Evolutionary conservation across 2,888 invertebrate species (phyloP).

Genomic region (Nezara viridula): DNA sequence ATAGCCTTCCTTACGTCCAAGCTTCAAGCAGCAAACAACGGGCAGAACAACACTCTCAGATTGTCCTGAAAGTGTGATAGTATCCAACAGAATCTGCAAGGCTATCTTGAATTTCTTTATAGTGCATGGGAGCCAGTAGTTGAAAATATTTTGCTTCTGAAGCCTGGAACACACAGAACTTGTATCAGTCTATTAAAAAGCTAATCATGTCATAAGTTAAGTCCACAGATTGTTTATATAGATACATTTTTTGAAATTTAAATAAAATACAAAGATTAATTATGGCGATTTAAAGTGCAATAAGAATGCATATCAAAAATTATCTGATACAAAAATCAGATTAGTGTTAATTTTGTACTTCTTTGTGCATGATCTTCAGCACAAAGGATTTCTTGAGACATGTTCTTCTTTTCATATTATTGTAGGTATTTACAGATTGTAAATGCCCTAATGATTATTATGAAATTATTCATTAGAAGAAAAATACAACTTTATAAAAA

Average conservation of each 20-base stretch:
- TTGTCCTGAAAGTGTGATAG: slow-evolving; percentile 1
- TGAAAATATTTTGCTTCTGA: slow-evolving; percentile 70
- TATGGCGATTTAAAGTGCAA: background rate
- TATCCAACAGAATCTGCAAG: slow-evolving; percentile 61
- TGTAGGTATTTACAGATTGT: no score
- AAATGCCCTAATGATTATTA: no score
- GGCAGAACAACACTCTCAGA: slow-evolving; percentile 55
- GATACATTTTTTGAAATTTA: background rate
- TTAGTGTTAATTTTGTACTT: no score
- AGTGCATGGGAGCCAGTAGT: slow-evolving; percentile 72
- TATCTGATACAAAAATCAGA: background rate
- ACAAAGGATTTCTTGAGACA: no score
- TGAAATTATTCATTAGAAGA: no score
- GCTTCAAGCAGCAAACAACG: slow-evolving; percentile 67
- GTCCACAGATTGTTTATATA: no score
- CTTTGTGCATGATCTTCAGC: no score
- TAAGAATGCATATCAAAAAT: background rate
- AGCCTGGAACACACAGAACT: slow-evolving; percentile 65
- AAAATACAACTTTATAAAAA: no score
- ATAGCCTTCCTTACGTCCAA: slow-evolving; percentile 69
- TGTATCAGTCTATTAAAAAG: background rate
- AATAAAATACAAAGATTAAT: background rate
- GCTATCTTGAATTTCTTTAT: slow-evolving; percentile 69
- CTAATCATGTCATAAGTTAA: background rate
- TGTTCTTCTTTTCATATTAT: no score